Conservation (phyloP, 2,113 vertebrate species). For the Thryonomys swinderianus region DNA sequence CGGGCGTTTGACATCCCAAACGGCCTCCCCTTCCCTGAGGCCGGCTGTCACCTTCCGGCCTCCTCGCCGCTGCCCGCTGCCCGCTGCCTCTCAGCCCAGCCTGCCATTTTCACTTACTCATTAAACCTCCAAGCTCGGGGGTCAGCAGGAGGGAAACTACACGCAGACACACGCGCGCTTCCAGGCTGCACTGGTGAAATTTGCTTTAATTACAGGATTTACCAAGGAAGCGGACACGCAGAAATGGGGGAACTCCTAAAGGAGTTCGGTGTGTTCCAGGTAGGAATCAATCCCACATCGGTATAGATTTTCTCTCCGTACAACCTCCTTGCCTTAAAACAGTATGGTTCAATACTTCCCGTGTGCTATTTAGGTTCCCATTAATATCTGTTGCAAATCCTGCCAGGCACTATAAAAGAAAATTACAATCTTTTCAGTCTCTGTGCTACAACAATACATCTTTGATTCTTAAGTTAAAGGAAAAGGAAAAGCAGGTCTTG, state of each 20-base stretch:
- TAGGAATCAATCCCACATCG: conserved; percentile 84
- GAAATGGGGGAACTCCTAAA: conserved; percentile 81
- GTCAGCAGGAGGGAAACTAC: conserved; percentile 17
- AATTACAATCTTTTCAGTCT: conserved; percentile 86
- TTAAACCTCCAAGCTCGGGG: conserved; percentile 51
- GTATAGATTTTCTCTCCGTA: conserved; percentile 83
- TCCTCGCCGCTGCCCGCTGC: conserved; percentile 21
- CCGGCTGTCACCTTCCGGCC: conserved; percentile 73
- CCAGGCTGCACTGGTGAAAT: conserved; percentile 74
- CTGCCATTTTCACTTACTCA: conserved; percentile 72
- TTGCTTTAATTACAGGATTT: conserved; percentile 83
- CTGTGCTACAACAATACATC: conserved; percentile 82
- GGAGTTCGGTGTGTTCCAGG: conserved; percentile 80
- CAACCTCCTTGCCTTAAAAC: conserved; percentile 86
- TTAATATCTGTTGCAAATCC: conserved; percentile 89
- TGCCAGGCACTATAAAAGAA: conserved; percentile 87
- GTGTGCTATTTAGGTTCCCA: conserved; percentile 87
- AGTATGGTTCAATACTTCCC: conserved; percentile 86
- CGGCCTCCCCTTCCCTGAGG: conserved; percentile 57
- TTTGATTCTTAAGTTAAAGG: conserved; percentile 78
- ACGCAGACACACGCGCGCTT: background rate
- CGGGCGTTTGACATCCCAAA: conserved; percentile 61
- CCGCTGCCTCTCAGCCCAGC: conserved; percentile 50
- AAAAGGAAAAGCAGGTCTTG: conserved; percentile 48
- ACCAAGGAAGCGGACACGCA: conserved; percentile 75